Conservation (phyloP, 2,797 vertebrate species). For the Decapterus maruadsi region DNA sequence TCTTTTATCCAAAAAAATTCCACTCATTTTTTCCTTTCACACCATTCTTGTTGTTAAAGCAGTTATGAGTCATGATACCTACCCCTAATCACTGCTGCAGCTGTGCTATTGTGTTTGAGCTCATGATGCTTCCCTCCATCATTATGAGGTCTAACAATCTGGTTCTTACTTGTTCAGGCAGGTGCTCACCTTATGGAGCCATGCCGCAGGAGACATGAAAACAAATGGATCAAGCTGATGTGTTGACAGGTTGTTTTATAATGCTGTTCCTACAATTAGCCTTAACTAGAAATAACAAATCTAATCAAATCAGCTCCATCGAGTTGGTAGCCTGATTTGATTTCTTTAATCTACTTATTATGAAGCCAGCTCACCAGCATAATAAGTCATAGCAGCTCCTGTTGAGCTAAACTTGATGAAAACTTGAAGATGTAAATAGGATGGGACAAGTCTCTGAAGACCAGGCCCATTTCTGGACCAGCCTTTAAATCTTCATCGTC, state of each 20-base stretch:
- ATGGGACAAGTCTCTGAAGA: constrained; percentile 37
- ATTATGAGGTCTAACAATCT: neutral
- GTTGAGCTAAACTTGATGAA: constrained; percentile 23
- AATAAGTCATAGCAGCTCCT: neutral
- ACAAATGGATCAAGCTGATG: neutral
- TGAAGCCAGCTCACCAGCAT: constrained; percentile 3
- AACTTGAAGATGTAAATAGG: constrained; percentile 9
- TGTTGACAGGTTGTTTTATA: neutral
- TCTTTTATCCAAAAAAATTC: no score
- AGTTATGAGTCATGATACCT: no score
- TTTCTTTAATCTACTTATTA: neutral
- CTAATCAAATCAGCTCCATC: no score
- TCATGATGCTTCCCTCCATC: neutral
- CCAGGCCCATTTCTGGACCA: constrained; percentile 37
- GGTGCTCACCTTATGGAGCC: neutral
- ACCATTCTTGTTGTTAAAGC: no score
- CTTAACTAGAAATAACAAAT: neutral
- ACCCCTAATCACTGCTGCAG: neutral
- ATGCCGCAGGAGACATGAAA: neutral
- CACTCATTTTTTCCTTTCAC: no score
- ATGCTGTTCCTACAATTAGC: neutral
- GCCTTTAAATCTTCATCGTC: constrained; percentile 40
- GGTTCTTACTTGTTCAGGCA: neutral
- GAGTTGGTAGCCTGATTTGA: neutral
- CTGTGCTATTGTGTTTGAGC: neutral